A percentile compares a stretch with the other conserved stretches of the same genome.
phyloP scores from a whole-genome alignment of 1,140 invertebrate species.

The Odontomachus brunneus region DNA sequence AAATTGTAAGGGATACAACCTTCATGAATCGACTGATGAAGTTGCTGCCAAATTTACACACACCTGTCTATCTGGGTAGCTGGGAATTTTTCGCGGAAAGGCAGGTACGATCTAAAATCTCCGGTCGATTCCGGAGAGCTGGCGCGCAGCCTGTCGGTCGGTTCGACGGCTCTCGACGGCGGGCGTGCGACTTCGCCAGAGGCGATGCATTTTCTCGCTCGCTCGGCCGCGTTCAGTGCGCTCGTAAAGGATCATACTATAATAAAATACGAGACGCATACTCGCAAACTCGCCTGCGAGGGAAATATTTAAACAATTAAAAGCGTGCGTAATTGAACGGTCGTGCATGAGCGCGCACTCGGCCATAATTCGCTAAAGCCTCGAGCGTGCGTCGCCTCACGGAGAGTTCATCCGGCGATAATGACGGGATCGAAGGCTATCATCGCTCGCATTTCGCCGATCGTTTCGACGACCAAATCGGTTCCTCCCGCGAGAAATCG shows the following conservation, averaged over 20 bases:
- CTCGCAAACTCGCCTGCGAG: not conserved
- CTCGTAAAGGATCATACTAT: slow-evolving; percentile 19
- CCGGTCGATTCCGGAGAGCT: no score
- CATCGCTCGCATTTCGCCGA: not conserved
- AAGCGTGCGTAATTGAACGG: not conserved
- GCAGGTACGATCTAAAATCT: not conserved
- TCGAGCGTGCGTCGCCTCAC: slow-evolving; percentile 9
- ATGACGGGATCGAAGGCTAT: slow-evolving; percentile 14
- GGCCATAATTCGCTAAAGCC: not conserved
- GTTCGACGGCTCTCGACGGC: not conserved
- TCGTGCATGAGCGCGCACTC: not conserved
- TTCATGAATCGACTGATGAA: no score
- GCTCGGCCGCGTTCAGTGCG: no score
- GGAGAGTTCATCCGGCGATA: slow-evolving; percentile 12
- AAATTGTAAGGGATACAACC: no score
- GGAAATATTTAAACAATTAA: slow-evolving; percentile 40
- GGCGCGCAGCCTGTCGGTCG: not conserved
- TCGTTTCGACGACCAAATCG: slow-evolving; percentile 31
- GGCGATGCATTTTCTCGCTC: not conserved
- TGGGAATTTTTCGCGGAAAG: not conserved
- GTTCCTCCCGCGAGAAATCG: slow-evolving; percentile 7
- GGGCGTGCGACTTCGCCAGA: not conserved
- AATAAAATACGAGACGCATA: slow-evolving; percentile 4
- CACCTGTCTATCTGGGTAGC: no score
- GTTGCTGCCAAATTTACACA: no score